Percentiles rank a stretch among this genome's conserved stretches.
Evolutionary conservation across 2,113 vertebrate genomes (phyloP).

Genomic region (Antechinus flavipes): DNA sequence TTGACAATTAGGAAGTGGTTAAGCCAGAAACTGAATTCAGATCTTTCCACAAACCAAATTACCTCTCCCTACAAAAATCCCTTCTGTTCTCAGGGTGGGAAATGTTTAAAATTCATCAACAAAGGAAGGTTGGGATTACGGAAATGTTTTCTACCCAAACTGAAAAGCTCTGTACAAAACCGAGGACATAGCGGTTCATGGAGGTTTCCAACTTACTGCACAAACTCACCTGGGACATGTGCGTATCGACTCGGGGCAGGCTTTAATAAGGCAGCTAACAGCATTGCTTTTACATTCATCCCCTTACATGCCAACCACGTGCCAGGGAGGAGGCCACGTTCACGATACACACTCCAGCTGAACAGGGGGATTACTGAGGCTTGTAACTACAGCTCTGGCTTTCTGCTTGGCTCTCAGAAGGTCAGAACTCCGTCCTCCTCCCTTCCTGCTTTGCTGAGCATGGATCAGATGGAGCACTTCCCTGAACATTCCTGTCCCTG

Average conservation of each 20-base stretch:
- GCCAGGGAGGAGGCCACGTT: constrained; percentile 40
- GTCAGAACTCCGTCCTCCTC: not conserved
- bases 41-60: not conserved
- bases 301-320: constrained; percentile 52
- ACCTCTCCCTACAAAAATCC: not conserved
- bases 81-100: not conserved
- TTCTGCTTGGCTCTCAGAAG: not conserved
- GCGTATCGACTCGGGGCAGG: constrained; percentile 46
- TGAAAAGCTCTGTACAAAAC: not conserved
- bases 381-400: constrained; percentile 54
- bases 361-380: constrained; percentile 52
- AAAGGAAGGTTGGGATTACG: not conserved
- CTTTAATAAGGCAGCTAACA: constrained; percentile 73
- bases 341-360: constrained; percentile 26
- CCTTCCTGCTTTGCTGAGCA: not conserved
- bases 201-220: constrained; percentile 57
- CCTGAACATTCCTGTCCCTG: not conserved
- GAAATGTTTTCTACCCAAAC: fast-evolving
- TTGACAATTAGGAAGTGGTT: not conserved
- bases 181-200: not conserved
- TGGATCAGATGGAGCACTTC: not conserved
- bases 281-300: constrained; percentile 59
- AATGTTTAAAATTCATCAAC: not conserved
- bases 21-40: not conserved
- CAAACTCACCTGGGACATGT: constrained; percentile 36